Evolutionary conservation across 1,140 invertebrate genomes (phyloP).

Genomic region (Temnothorax longispinosus): DNA sequence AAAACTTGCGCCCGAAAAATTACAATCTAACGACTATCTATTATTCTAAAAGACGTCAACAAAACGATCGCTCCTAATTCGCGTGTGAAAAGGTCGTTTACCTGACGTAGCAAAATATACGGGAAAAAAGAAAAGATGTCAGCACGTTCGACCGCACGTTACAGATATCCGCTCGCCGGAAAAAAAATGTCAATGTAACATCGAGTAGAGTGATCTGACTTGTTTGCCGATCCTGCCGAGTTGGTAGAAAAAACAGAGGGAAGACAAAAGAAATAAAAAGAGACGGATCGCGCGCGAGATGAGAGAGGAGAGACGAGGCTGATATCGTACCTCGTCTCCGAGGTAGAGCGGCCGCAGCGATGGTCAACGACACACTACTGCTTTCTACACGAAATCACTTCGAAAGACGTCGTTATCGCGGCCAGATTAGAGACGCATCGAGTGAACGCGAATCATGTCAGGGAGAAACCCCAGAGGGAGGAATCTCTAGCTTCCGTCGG

Average conservation of each 20-base stretch:
- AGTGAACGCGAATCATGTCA: background rate
- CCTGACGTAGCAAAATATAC: background rate
- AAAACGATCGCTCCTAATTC: no score
- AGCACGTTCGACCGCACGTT: background rate
- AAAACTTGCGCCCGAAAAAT: background rate
- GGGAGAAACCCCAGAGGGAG: background rate
- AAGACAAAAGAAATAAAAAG: background rate
- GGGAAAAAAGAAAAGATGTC: background rate
- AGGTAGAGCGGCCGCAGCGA: slow-evolving; percentile 60
- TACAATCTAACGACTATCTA: background rate
- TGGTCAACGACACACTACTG: slow-evolving; percentile 70
- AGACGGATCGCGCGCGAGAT: background rate
- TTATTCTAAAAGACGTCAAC: background rate
- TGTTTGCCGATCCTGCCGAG: background rate
- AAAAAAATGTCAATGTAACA: background rate
- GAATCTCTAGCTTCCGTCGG: background rate
- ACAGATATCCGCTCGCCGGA: background rate
- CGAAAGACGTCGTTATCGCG: slow-evolving; percentile 69
- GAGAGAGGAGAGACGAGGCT: background rate
- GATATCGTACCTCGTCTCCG: slow-evolving; percentile 50
- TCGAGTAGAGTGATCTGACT: background rate
- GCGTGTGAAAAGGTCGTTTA: background rate
- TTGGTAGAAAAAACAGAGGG: background rate
- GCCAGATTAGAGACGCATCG: slow-evolving; percentile 65
- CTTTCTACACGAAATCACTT: slow-evolving; percentile 47